Percentiles rank a stretch among this genome's conserved stretches.
These are phyloP conservation scores for Phorcus lineatus DNA, from an alignment of 2,888 invertebrate genomes.

Conservation along the genomic window DNA sequence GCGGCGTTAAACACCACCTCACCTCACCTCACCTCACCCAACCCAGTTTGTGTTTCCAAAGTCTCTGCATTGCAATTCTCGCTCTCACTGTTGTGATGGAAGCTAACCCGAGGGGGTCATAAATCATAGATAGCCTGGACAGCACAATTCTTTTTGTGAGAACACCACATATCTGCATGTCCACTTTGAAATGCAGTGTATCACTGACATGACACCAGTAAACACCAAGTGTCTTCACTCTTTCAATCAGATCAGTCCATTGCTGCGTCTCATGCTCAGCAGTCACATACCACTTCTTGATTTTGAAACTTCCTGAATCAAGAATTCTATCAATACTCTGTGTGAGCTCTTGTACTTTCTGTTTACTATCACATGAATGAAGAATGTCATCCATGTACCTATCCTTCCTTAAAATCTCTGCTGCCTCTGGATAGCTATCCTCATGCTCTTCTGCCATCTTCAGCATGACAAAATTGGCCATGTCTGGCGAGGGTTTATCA, in stretches of 20 bases:
- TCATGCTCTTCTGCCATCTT: conserved; percentile 26
- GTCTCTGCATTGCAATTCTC: conserved; percentile 19
- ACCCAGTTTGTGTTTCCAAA: conserved; percentile 3
- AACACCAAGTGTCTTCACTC: conserved; percentile 16
- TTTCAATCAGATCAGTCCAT: neutral
- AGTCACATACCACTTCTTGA: conserved; percentile 24
- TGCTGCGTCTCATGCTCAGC: neutral
- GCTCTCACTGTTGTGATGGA: neutral
- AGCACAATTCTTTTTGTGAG: neutral
- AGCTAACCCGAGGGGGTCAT: conserved; percentile 10
- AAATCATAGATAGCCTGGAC: neutral
- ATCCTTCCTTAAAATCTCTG: conserved; percentile 27
- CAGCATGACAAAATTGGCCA: conserved; percentile 23
- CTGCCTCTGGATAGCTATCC: conserved; percentile 13
- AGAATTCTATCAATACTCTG: conserved; percentile 2
- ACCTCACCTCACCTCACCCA: conserved; percentile 25
- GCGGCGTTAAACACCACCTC: no score
- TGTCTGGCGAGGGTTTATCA: neutral
- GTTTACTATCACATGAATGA: conserved; percentile 6
- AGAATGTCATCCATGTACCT: conserved; percentile 33
- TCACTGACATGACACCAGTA: neutral
- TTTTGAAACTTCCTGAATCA: conserved; percentile 20
- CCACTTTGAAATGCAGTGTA: neutral
- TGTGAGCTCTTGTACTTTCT: neutral
- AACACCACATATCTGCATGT: neutral